Percentiles rank a stretch among this genome's conserved stretches.
These are phyloP conservation scores for Fratercula arctica DNA, from an alignment of 2,797 vertebrate genomes.

Conservation along the genomic window DNA sequence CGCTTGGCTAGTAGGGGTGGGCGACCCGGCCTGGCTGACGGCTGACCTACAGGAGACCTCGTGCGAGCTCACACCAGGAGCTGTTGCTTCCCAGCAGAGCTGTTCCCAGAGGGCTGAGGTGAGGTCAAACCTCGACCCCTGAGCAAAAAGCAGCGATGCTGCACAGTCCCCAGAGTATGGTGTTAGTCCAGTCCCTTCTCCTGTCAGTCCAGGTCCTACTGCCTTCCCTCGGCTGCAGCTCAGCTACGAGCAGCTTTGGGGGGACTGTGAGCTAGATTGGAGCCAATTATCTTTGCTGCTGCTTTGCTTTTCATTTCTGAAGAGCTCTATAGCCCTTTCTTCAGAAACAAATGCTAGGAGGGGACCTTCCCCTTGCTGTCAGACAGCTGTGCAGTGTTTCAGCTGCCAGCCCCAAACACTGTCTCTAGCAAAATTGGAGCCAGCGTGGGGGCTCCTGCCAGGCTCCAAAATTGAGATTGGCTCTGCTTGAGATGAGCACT, in stretches of 20 bases:
- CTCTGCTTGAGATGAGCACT: background rate
- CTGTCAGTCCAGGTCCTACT: background rate
- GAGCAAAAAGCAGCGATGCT: background rate
- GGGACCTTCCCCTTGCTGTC: background rate
- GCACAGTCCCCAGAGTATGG: too few species aligned
- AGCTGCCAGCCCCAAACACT: background rate
- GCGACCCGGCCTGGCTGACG: rapidly evolving
- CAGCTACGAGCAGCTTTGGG: background rate
- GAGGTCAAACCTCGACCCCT: background rate
- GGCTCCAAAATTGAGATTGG: background rate
- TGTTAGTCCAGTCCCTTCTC: background rate
- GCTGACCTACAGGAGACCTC: background rate
- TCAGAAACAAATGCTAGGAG: background rate
- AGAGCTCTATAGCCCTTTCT: background rate
- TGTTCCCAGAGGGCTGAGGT: background rate
- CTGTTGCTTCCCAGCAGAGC: background rate
- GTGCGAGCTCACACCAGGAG: rapidly evolving
- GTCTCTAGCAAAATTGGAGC: background rate
- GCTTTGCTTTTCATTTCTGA: background rate
- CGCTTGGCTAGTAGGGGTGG: rapidly evolving
- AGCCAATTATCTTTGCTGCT: background rate
- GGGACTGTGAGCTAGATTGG: background rate
- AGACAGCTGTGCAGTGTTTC: background rate
- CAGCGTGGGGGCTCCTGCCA: background rate
- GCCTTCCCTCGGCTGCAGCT: background rate